Evolutionary conservation across 2,113 vertebrate genomes (phyloP), one percentile per base, ranked within the genome.

Genomic region (Cathartes aura): DNA sequence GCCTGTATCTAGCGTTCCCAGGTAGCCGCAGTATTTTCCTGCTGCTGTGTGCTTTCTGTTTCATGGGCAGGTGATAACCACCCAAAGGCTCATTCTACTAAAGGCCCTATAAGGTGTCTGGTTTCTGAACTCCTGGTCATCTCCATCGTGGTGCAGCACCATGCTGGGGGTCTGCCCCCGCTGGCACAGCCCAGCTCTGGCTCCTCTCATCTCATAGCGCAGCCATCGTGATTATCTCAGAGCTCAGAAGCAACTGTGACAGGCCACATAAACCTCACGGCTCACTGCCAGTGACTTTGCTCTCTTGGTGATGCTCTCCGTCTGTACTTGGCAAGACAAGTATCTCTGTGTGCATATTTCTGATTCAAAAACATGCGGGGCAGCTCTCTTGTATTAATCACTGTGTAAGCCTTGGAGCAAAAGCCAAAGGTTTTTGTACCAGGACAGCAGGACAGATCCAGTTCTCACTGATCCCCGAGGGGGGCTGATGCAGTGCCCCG

Each of bases 161-260:
- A 1, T 0, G 1, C 32, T 81, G 53, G 42, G 34, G 5, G 5
- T 56, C 36, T 74, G 36, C 8, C 20, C 29, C n/a, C 1, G 1
- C 8, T 17, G 10, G 24, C 48, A 71, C 34, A 63, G 34, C 34
- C 43, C 12, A 15, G 16, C 63, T 72, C 43, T 43, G 27, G 13
- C 15, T 78, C 23, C 34, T 76, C 36, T 86, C 5, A 0, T 42
- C n/a, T 40, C 50, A 53, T 38, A n/a, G 50, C 2, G 2, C 50
- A 53, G 24, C 52, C 6, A 1, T 53, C 0, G 0, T 11, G 16
- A 48, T 30, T 30, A 36, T 66, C 45, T 62, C 56, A 45, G 38
- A 32, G 36, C 60, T 81, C 48, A 42, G 50, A 27, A 81, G 48
- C 24, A 56, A 11, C 53, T 38, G 27, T 62, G 62, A 43, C 2